A percentile compares a stretch with the other conserved stretches of the same genome.
phyloP scores from a whole-genome alignment of 2,797 vertebrate genomes.

The Oreortyx pictus region DNA sequence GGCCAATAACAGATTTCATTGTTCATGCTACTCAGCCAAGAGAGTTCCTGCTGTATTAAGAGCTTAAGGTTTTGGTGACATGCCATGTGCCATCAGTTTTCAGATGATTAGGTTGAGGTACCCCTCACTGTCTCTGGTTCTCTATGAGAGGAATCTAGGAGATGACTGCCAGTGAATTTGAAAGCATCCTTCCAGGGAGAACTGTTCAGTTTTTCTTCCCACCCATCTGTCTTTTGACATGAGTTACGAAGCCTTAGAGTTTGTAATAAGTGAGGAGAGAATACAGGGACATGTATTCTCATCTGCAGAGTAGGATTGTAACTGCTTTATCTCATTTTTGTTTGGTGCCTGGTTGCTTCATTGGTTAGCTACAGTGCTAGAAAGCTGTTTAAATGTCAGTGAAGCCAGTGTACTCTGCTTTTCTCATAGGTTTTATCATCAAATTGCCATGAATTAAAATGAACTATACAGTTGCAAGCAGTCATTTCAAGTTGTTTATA shows the following conservation, averaged over 20 bases:
- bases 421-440: background rate
- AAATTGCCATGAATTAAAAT: background rate
- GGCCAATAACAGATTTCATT: background rate
- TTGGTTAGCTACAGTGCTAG: background rate
- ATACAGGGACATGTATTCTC: background rate
- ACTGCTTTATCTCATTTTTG: background rate
- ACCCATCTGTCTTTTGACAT: background rate
- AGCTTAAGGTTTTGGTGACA: background rate
- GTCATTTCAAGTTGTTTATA: background rate
- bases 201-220: background rate
- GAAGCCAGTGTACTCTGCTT: background rate
- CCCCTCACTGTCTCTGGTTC: background rate
- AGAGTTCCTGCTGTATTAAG: background rate
- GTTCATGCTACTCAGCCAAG: background rate
- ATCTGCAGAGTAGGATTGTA: background rate
- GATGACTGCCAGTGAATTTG: background rate
- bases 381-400: background rate
- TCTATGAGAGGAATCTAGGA: background rate
- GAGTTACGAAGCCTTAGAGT: background rate
- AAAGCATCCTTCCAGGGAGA: background rate
- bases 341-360: background rate
- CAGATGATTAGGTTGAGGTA: background rate
- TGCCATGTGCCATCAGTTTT: background rate
- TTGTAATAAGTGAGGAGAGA: background rate
- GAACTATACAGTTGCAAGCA: background rate